Conservation (phyloP, 1,140 invertebrate genomes). For the Drosophila nannoptera region DNA sequence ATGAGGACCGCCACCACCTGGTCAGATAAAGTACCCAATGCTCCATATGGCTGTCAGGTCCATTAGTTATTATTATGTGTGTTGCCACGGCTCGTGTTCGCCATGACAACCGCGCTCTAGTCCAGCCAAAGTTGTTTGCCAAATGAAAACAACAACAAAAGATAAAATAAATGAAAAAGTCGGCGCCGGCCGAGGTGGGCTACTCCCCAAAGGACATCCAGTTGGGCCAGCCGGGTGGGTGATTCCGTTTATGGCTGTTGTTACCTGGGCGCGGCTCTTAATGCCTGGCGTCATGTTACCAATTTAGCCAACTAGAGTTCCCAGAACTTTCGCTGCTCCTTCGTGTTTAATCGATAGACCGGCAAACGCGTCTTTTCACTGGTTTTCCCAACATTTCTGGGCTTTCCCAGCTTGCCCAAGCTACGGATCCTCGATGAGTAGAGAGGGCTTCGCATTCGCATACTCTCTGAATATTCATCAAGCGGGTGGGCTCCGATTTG, state of each 20-base stretch:
- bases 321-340: constrained; percentile 64
- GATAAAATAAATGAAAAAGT: constrained; percentile 27
- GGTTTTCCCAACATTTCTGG: background rate
- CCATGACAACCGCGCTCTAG: constrained; percentile 62
- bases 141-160: constrained; percentile 39
- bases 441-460: constrained; percentile 54
- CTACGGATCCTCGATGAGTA: constrained; percentile 57
- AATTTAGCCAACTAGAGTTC: constrained; percentile 50
- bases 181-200: constrained; percentile 7
- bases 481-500: constrained; percentile 25
- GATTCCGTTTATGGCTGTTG: constrained; percentile 19
- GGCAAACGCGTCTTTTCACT: constrained; percentile 18
- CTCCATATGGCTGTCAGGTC: constrained; percentile 8
- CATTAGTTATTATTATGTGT: constrained; percentile 12
- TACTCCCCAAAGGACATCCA: constrained; percentile 59
- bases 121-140: constrained; percentile 56
- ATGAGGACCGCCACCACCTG: constrained; percentile 6
- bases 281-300: constrained; percentile 66
- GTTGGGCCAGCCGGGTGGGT: constrained; percentile 20
- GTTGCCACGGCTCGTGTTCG: constrained; percentile 17
- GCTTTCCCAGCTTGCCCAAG: constrained; percentile 35
- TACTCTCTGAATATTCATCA: background rate
- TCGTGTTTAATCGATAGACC: constrained; percentile 66
- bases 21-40: constrained; percentile 26
- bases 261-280: constrained; percentile 65